A percentile compares a stretch with the other conserved stretches of the same genome.
These are phyloP conservation scores for Branchinecta lynchi DNA, from an alignment of 1,140 invertebrate species.

Conservation along the genomic window DNA sequence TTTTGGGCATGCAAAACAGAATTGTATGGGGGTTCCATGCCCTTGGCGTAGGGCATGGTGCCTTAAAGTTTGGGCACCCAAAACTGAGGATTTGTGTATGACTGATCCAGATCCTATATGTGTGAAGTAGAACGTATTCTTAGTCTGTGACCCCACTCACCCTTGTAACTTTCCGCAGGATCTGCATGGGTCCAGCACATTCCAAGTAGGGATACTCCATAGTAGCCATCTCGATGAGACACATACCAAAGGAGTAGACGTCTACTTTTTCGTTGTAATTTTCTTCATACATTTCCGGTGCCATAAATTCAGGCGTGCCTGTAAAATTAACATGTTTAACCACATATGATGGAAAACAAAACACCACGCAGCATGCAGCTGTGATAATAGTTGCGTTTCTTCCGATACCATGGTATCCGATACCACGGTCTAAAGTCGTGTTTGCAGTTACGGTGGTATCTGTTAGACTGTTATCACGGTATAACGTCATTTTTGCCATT, in stretches of 20 bases:
- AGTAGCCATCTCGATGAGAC: constrained; percentile 99
- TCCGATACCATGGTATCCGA: too few species aligned
- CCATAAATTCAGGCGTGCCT: constrained; percentile 97
- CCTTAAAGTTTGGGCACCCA: too few species aligned
- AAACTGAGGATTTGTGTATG: too few species aligned
- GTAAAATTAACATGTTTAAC: constrained; percentile 26
- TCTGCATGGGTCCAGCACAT: constrained; percentile 94
- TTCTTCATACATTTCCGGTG: constrained; percentile 99
- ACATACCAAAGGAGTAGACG: constrained; percentile 99
- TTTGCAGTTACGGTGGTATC: too few species aligned
- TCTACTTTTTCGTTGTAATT: constrained; percentile 99
- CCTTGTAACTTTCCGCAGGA: constrained; percentile 94
- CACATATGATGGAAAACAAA: constrained; percentile 11
- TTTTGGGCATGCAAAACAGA: too few species aligned
- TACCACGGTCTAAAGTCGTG: too few species aligned
- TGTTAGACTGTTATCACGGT: too few species aligned
- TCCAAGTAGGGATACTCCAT: constrained; percentile 99
- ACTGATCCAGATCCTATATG: too few species aligned
- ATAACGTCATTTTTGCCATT: too few species aligned
- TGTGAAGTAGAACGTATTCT: too few species aligned
- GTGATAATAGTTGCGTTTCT: neutral
- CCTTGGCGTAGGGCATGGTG: too few species aligned
- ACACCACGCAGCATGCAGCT: neutral
- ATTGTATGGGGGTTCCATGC: too few species aligned
- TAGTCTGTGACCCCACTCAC: constrained; percentile 38